These are phyloP conservation scores for Limnephilus auricula DNA, from an alignment of 2,888 invertebrate species.

Conservation along the genomic window DNA sequence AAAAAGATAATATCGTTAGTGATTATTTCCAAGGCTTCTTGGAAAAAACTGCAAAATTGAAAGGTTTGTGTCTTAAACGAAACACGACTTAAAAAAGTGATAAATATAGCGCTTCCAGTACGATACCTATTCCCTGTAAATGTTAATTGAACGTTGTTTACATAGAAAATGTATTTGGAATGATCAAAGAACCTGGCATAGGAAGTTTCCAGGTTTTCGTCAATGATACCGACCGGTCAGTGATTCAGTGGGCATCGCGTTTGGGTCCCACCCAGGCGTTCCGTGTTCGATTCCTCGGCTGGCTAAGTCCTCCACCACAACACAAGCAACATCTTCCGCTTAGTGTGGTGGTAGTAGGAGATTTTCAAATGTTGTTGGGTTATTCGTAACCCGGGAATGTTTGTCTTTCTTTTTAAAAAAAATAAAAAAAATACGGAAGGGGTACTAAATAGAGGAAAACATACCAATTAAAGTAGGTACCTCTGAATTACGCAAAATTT, in stretches of 20 bases:
- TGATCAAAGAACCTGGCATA: background rate
- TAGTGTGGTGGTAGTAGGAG: too few relatives aligned
- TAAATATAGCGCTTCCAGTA: background rate
- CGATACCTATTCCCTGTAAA: background rate
- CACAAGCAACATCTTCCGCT: too few relatives aligned
- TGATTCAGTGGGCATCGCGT: too few relatives aligned
- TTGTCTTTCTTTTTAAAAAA: too few relatives aligned
- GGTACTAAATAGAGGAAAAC: background rate
- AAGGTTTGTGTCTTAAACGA: background rate
- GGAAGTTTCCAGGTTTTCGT: constrained; percentile 7
- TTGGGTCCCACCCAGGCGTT: too few relatives aligned
- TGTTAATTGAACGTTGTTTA: constrained; percentile 2
- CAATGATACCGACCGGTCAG: too few relatives aligned
- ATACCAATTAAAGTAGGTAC: background rate
- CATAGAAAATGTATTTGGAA: background rate
- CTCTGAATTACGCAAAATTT: background rate
- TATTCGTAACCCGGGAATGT: too few relatives aligned
- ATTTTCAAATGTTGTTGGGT: too few relatives aligned
- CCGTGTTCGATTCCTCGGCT: too few relatives aligned
- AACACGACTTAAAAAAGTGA: background rate
- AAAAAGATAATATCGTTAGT: background rate
- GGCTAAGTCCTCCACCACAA: too few relatives aligned
- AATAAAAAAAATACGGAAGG: too few relatives aligned
- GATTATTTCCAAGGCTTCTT: background rate
- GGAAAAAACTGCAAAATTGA: background rate